Base-by-base conservation (phyloP, 2,797 vertebrate genomes). In the Lepus townsendii region DNA sequence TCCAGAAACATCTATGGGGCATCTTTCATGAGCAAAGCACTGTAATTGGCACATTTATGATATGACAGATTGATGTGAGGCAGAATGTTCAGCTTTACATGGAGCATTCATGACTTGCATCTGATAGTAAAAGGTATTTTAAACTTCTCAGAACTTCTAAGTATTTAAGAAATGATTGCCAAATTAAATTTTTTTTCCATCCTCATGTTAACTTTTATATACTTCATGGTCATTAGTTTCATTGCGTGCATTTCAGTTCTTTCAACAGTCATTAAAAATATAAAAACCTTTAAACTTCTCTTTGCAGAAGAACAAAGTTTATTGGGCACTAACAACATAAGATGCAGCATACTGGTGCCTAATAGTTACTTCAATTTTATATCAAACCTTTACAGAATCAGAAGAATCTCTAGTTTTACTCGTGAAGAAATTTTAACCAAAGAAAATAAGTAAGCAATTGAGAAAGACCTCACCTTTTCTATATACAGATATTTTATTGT, bases 301-400 rank as follows among this genome's bases (percentile, higher is more conserved):
- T 78, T 90, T 77, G 50, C 24, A 87, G 14, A 68, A 85, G 26
- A 63, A 47, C 32, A 60, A 57, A 86, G 24, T 85, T 93, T 68
- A 73, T 24, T 63, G 52, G 19, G 12, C 69, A 62, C 32, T 83
- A 66, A 93, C 20, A 72, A 35, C 52, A 14, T 65, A 84, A 69
- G 10, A 83, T 19, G 11, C 3, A 27, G 47, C 13, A 16, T 35
- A 68, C 17, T 77, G 13, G 30, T 68, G 24, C 3, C 2, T 60
- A 19, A 38, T 26, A 47, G 69, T 54, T 90, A 68, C 72, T 68
- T 73, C 35, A 63, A 87, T 14, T 14, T 73, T 54, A 22, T 2
- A 35, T 26, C 35, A 38, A 26, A 42, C 11, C 4, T 9, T 47
- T 47, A 63, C 12, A 73, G 42, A 93, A 75, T 47, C 12, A 79